Percentiles rank a stretch among this genome's conserved stretches.
Conservation (phyloP, 2,888 invertebrate species). For the Andrena camellia region DNA sequence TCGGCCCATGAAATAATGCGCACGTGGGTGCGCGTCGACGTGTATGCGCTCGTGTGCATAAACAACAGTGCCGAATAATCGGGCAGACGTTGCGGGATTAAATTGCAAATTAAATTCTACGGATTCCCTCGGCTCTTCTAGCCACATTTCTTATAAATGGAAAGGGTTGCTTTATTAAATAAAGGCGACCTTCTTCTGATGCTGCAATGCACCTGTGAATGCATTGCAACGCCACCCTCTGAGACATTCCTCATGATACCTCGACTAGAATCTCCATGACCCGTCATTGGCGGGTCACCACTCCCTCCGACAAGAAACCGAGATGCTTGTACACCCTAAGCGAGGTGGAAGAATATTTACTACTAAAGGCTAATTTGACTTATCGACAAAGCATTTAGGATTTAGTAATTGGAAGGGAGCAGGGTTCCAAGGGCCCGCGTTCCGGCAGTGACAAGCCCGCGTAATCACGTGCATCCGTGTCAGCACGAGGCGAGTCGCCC, state of each 20-base stretch:
- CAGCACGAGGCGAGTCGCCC: constrained; percentile 74
- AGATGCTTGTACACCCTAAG: too few relatives aligned
- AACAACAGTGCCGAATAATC: constrained; percentile 54
- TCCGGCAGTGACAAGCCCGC: constrained; percentile 60
- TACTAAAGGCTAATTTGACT: too few relatives aligned
- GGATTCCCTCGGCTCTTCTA: not conserved
- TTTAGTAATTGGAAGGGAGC: not conserved
- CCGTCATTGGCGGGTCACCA: too few relatives aligned
- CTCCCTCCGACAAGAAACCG: too few relatives aligned
- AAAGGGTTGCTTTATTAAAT: too few relatives aligned
- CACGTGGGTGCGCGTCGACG: constrained; percentile 58
- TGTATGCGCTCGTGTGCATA: constrained; percentile 30
- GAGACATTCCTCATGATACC: too few relatives aligned
- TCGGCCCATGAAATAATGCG: constrained; percentile 50
- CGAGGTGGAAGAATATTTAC: too few relatives aligned
- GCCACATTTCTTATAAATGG: not conserved
- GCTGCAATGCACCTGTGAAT: too few relatives aligned
- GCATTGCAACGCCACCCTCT: too few relatives aligned
- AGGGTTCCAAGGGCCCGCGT: constrained; percentile 35
- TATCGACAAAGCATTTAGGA: too few relatives aligned
- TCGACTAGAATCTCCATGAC: too few relatives aligned
- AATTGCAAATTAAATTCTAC: constrained; percentile 17
- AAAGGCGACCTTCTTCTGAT: too few relatives aligned
- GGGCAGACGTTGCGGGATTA: constrained; percentile 32
- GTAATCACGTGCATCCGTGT: constrained; percentile 65